Percentiles rank a stretch among this genome's conserved stretches.
phyloP scores from a whole-genome alignment of 2,888 invertebrate species.

The Cataglyphis livida region DNA sequence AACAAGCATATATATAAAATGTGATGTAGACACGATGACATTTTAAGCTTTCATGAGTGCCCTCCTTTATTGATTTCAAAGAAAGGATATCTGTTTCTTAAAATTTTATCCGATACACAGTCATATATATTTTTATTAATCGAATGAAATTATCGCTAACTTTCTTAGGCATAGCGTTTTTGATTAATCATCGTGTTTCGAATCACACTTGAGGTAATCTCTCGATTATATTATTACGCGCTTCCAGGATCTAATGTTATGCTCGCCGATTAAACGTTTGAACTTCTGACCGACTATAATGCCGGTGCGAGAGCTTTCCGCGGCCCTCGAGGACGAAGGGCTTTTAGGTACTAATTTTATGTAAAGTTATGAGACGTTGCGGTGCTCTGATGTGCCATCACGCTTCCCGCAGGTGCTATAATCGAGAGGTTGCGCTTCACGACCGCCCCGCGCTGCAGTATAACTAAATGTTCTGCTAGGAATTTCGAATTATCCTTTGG shows the following conservation, averaged over 20 bases:
- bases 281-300: constrained; percentile 27
- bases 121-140: background rate
- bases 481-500: constrained; percentile 58
- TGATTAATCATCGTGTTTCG: background rate
- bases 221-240: constrained; percentile 20
- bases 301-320: constrained; percentile 56
- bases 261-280: constrained; percentile 46
- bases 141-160: background rate
- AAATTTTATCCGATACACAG: background rate
- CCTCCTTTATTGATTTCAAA: background rate
- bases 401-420: constrained; percentile 81
- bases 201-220: background rate
- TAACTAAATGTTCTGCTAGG: constrained; percentile 75
- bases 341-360: constrained; percentile 85
- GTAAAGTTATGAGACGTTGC: constrained; percentile 83
- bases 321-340: constrained; percentile 78
- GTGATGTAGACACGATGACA: background rate
- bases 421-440: constrained; percentile 73
- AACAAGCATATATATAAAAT: background rate
- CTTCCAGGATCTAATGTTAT: constrained; percentile 38
- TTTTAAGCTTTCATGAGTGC: background rate
- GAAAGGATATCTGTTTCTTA: background rate
- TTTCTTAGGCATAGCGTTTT: background rate
- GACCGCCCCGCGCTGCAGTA: constrained; percentile 66
- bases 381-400: constrained; percentile 79